Evolutionary conservation across 2,113 vertebrate species (phyloP).

Genomic region (Hassar affinis): DNA sequence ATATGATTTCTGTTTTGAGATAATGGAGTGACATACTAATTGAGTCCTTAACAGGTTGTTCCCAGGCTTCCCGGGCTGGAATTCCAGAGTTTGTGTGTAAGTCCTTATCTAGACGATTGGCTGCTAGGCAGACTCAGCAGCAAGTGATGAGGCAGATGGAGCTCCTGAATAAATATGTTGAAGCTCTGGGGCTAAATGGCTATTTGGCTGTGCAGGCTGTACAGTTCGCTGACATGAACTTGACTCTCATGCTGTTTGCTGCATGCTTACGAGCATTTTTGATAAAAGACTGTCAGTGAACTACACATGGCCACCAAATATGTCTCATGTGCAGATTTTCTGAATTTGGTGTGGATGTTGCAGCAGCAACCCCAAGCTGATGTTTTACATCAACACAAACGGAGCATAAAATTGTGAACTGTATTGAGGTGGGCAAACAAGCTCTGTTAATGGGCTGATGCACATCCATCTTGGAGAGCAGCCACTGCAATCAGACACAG

Average conservation of each 20-base stretch:
- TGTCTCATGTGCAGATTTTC: background rate
- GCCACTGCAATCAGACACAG: background rate
- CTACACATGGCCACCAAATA: background rate
- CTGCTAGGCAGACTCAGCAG: background rate
- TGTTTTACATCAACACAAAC: background rate
- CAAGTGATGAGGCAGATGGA: background rate
- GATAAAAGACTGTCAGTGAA: background rate
- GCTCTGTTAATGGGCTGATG: background rate
- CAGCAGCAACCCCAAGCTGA: background rate
- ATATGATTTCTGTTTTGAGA: background rate
- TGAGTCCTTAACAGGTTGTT: background rate
- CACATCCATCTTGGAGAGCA: background rate
- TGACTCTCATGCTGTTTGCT: background rate
- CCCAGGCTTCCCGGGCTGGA: background rate
- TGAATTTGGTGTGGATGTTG: background rate
- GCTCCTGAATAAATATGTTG: background rate
- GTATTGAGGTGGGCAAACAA: background rate
- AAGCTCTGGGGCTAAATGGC: background rate
- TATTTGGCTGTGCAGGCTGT: background rate
- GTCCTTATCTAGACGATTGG: slow-evolving; percentile 7
- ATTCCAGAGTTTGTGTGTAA: background rate
- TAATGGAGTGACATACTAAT: background rate
- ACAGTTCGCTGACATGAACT: background rate
- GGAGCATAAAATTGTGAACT: background rate
- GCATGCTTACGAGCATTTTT: background rate